Conservation (phyloP, 2,113 vertebrate species). For the Phrynosoma platyrhinos region DNA sequence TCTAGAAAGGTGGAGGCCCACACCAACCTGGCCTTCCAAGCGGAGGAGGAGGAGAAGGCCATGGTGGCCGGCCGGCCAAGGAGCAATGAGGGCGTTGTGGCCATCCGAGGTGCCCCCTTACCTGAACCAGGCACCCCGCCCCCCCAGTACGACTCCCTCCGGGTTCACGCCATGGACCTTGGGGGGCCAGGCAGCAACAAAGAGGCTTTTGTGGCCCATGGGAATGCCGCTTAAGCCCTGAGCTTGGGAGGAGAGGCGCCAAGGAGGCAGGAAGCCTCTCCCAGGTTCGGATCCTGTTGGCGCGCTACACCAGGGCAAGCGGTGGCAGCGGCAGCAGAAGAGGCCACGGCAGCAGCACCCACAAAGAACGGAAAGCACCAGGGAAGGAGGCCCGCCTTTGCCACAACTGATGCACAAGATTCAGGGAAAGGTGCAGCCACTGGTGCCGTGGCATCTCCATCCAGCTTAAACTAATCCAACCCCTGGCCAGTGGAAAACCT, state of each 20-base stretch:
- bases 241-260: not conserved
- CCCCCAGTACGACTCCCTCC: conserved; percentile 81
- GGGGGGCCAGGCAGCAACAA: conserved; percentile 45
- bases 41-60: not conserved
- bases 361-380: too few relatives aligned
- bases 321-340: too few relatives aligned
- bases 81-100: too few relatives aligned
- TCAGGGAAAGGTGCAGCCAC: too few relatives aligned
- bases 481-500: too few relatives aligned
- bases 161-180: conserved; percentile 39
- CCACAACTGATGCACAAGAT: too few relatives aligned
- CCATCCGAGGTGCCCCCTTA: not conserved
- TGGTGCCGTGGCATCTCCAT: too few relatives aligned
- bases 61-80: not conserved
- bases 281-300: too few relatives aligned
- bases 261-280: not conserved
- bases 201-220: not conserved
- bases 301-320: too few relatives aligned
- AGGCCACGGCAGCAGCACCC: too few relatives aligned
- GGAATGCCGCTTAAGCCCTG: not conserved
- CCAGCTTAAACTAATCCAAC: too few relatives aligned
- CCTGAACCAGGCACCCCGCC: conserved; percentile 81
- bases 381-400: too few relatives aligned
- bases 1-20: conserved; percentile 79
- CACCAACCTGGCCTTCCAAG: conserved; percentile 78